phyloP scores from a whole-genome alignment of 1,140 invertebrate species.

The Aleiodes sp. region DNA sequence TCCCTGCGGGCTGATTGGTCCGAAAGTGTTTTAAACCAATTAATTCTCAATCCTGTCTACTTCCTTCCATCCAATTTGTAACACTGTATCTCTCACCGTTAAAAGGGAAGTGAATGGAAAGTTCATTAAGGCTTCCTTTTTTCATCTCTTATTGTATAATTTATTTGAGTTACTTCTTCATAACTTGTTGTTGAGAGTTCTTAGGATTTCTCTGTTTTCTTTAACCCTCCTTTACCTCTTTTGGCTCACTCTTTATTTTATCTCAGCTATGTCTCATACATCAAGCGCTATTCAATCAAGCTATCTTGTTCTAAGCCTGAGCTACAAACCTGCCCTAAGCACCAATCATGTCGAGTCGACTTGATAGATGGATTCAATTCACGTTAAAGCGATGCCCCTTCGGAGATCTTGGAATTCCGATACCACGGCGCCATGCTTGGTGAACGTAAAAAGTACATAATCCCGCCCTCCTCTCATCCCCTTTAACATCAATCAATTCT shows the following conservation, averaged over 20 bases:
- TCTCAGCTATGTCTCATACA: slow-evolving; percentile 39
- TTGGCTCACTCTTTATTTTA: background rate
- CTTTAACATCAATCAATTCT: slow-evolving; percentile 18
- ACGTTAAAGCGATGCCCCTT: slow-evolving; percentile 41
- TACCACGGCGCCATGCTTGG: slow-evolving; percentile 25
- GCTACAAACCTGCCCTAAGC: slow-evolving; percentile 53
- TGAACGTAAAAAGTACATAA: slow-evolving; percentile 40
- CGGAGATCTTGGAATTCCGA: slow-evolving; percentile 41
- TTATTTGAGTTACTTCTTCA: slow-evolving; percentile 8
- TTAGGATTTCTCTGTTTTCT: background rate
- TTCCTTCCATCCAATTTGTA: background rate
- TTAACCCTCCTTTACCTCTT: background rate
- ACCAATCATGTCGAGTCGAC: slow-evolving; percentile 50
- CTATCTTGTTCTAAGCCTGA: slow-evolving; percentile 54
- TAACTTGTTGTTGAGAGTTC: background rate
- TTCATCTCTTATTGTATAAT: slow-evolving; percentile 31
- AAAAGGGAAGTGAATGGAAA: background rate
- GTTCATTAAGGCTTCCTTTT: slow-evolving; percentile 51
- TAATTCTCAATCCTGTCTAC: slow-evolving; percentile 6
- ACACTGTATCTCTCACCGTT: background rate
- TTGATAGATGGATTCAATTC: slow-evolving; percentile 57
- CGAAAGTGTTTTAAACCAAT: background rate
- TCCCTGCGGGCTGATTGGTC: background rate
- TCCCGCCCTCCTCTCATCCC: background rate
- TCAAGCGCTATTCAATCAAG: slow-evolving; percentile 56